These are phyloP conservation scores for Chaetoderma sp. DNA, from an alignment of 2,888 invertebrate species.

Conservation along the genomic window DNA sequence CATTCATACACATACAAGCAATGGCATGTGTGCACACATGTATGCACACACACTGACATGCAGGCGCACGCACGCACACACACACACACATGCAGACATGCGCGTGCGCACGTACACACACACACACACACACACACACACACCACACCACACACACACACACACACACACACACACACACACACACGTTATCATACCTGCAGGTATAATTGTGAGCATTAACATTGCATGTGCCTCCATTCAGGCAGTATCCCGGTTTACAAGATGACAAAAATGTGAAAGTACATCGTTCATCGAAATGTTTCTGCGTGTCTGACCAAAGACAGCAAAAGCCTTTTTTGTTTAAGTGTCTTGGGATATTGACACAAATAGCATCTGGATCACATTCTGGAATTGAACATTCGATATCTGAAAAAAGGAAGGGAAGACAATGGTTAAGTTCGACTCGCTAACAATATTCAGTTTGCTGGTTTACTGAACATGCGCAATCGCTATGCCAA, in stretches of 20 bases:
- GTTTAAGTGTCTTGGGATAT: slow-evolving; percentile 47
- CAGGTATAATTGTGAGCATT: too few species aligned
- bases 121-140: too few species aligned
- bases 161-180: too few species aligned
- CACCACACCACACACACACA: too few species aligned
- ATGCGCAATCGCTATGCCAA: too few species aligned
- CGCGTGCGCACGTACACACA: not conserved
- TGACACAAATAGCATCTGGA: slow-evolving; percentile 70
- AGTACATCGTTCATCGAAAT: slow-evolving; percentile 42
- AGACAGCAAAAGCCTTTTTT: slow-evolving; percentile 54
- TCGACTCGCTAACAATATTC: too few species aligned
- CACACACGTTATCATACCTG: too few species aligned
- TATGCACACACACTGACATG: not conserved
- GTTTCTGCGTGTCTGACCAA: slow-evolving; percentile 64
- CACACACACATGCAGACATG: too few species aligned
- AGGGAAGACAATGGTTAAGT: slow-evolving; percentile 11
- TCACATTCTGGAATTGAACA: slow-evolving; percentile 23
- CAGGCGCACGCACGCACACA: too few species aligned
- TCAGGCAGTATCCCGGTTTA: slow-evolving; percentile 53
- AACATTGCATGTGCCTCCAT: slow-evolving; percentile 76
- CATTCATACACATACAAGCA: too few species aligned
- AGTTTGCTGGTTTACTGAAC: too few species aligned
- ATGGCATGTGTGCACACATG: too few species aligned
- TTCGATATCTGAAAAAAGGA: not conserved
- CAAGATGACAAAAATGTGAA: slow-evolving; percentile 25